Conservation (phyloP, 2,888 invertebrate genomes). For the Hyposoter didymator region DNA sequence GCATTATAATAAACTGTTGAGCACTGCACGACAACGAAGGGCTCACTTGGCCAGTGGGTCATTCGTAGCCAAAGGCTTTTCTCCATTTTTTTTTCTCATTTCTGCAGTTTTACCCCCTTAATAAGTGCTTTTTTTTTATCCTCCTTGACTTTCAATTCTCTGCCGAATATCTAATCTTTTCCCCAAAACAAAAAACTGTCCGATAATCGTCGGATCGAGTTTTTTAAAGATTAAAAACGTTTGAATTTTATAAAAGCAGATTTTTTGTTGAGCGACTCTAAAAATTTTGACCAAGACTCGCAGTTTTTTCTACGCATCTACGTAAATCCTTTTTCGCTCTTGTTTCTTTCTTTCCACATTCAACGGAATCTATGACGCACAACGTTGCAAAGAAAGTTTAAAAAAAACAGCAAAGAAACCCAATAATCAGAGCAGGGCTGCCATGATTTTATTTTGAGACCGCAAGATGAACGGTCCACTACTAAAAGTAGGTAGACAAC, state of each 20-base stretch:
- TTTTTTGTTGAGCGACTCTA: not conserved
- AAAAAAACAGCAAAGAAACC: slow-evolving; percentile 64
- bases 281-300: not conserved
- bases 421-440: slow-evolving; percentile 78
- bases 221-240: not conserved
- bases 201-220: not conserved
- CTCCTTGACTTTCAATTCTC: slow-evolving; percentile 4
- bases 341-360: slow-evolving; percentile 6
- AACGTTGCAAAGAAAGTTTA: slow-evolving; percentile 1
- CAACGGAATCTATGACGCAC: slow-evolving; percentile 42
- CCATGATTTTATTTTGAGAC: slow-evolving; percentile 84
- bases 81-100: not conserved
- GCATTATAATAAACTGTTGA: slow-evolving; percentile 70
- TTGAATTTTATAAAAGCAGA: not conserved
- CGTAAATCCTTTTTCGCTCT: slow-evolving; percentile 6
- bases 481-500: slow-evolving; percentile 71
- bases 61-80: slow-evolving; percentile 75
- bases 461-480: slow-evolving; percentile 78
- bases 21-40: slow-evolving; percentile 20
- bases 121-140: slow-evolving; percentile 52
- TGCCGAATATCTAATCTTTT: not conserved
- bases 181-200: too few relatives aligned
- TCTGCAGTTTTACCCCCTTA: slow-evolving; percentile 43
- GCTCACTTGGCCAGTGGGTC: slow-evolving; percentile 75
- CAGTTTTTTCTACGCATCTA: slow-evolving; percentile 23